Conservation (phyloP, 2,797 vertebrate genomes). For the Tokudaia muenninki region DNA sequence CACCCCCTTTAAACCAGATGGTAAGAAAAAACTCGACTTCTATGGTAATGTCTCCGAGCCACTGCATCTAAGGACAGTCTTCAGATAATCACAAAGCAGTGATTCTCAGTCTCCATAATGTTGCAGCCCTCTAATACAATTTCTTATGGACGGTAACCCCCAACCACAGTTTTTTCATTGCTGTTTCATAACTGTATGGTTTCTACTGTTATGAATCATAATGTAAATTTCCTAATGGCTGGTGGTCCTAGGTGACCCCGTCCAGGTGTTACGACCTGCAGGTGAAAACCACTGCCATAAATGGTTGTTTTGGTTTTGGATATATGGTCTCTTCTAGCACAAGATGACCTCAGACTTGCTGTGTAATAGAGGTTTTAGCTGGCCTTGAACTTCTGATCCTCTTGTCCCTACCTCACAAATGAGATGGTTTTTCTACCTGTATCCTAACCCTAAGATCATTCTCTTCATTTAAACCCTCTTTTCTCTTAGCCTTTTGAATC, state of each 20-base stretch:
- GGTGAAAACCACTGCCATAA: background rate
- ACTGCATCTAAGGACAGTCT: background rate
- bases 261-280: background rate
- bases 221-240: background rate
- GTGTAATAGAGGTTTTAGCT: background rate
- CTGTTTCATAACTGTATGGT: background rate
- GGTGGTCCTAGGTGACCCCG: background rate
- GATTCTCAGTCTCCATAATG: background rate
- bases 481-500: background rate
- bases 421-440: background rate
- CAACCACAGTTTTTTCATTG: background rate
- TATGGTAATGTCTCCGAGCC: background rate
- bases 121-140: background rate
- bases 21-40: slow-evolving; percentile 80
- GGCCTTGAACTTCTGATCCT: background rate
- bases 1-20: slow-evolving; percentile 86
- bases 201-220: background rate
- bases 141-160: background rate
- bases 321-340: background rate
- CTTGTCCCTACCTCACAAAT: background rate
- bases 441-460: background rate
- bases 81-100: background rate
- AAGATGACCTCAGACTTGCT: background rate
- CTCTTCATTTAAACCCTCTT: background rate
- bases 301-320: background rate